These are phyloP conservation scores for Cydia splendana DNA, from an alignment of 1,140 invertebrate species.

Conservation along the genomic window DNA sequence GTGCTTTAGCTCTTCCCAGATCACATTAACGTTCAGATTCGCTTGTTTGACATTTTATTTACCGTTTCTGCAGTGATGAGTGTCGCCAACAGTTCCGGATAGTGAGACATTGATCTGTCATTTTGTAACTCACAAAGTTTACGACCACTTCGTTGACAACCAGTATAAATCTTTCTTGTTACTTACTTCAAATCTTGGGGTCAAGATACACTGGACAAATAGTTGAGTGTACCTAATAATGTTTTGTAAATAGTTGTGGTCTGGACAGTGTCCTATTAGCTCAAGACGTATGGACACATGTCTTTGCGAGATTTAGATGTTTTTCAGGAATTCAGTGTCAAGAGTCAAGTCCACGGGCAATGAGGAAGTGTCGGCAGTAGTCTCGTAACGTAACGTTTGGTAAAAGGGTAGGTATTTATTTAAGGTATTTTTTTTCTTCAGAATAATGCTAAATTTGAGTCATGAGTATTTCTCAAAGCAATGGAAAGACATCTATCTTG, in stretches of 20 bases:
- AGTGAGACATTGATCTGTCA: not conserved
- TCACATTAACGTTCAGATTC: not conserved
- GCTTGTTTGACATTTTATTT: not conserved
- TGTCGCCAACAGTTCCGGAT: conserved; percentile 1
- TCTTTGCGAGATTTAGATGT: not conserved
- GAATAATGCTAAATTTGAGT: not conserved
- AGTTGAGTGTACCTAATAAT: not conserved
- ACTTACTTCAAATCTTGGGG: not conserved
- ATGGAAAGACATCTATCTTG: too few relatives aligned
- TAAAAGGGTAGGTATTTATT: too few relatives aligned
- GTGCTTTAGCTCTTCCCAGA: not conserved
- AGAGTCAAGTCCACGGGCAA: not conserved
- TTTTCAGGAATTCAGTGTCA: conserved; percentile 4
- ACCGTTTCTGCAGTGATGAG: not conserved
- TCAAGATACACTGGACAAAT: not conserved
- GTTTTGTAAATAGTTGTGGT: not conserved
- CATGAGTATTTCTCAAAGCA: too few relatives aligned
- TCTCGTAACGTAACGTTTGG: not conserved
- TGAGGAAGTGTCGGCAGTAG: not conserved
- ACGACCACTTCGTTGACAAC: not conserved
- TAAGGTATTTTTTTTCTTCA: too few relatives aligned
- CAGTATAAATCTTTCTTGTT: not conserved
- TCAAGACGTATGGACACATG: not conserved
- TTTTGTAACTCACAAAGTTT: not conserved
- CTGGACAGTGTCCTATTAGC: conserved; percentile 6